phyloP scores from a whole-genome alignment of 2,888 invertebrate species.

The Lobophora halterata region DNA sequence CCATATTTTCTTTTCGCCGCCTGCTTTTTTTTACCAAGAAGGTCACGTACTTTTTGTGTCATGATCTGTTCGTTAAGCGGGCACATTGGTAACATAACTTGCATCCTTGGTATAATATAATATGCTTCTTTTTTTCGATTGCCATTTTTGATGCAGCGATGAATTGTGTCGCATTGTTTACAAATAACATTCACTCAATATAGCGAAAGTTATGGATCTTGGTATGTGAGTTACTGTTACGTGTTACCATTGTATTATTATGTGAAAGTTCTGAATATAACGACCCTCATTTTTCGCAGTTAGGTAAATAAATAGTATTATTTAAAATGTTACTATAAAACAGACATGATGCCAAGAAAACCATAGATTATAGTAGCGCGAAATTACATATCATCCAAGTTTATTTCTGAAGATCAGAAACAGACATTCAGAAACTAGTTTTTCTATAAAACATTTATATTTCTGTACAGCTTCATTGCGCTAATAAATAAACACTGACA shows the following conservation, averaged over 20 bases:
- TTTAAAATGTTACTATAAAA: too few species aligned
- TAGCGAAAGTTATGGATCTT: constrained; percentile 6
- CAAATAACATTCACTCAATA: constrained; percentile 8
- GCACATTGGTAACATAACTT: constrained; percentile 33
- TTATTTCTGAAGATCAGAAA: too few species aligned
- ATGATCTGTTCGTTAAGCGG: constrained; percentile 54
- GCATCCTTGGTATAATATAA: too few species aligned
- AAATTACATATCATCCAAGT: too few species aligned
- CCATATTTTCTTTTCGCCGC: too few species aligned
- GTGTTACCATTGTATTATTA: too few species aligned
- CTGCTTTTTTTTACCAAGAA: constrained; percentile 48
- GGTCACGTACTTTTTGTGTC: constrained; percentile 58
- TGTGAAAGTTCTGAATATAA: too few species aligned
- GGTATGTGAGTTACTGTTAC: neutral
- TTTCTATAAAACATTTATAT: constrained; percentile 20
- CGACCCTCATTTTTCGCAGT: too few species aligned
- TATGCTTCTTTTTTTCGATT: constrained; percentile 7
- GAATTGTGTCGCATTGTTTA: constrained; percentile 14
- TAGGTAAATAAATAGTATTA: too few species aligned
- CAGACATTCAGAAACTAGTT: neutral
- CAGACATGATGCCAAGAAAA: too few species aligned
- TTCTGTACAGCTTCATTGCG: constrained; percentile 28
- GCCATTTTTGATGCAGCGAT: constrained; percentile 10
- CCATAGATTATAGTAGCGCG: neutral
- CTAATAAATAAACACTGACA: constrained; percentile 37